Evolutionary conservation across 2,113 vertebrate species (phyloP), one percentile per base, ranked within the genome.

Genomic region (Pheucticus melanocephalus): DNA sequence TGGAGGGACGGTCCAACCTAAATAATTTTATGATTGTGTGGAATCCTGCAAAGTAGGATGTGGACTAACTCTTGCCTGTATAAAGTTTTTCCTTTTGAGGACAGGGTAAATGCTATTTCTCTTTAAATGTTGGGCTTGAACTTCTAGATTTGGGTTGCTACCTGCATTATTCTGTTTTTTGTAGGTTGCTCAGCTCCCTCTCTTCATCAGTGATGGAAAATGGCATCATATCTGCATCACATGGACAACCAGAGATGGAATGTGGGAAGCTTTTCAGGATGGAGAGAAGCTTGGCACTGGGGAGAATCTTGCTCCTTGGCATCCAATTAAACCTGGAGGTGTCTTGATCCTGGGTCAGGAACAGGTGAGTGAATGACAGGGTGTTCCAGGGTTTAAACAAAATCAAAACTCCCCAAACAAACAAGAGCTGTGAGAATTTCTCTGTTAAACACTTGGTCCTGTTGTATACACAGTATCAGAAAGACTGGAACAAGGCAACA

Each of bases 201-300:
- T 99, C 76, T 98, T 99, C 21, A 97, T 99, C 82, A 99, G 99
- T 33, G 99, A 99, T 8, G 99, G 99, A 15, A 99, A 99, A 90
- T 99, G 99, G 99, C 99, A 99, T 95, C 99, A 99, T 91, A 98
- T 99, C 94, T 99, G 99, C 53, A 97, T 99, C 97, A 99, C 99
- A 30, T 99, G 99, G 99, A 99, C 99, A 2, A 99, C 99, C 12
- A 98, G 99, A 90, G 99, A 99, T 10, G 99, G 99, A 65, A 98
- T 99, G 98, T 99, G 99, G 99, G 99, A 99, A 94, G 99, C 99
- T 31, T 99, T 99, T 97, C 99, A 99, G 97, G 99, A 99, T 25
- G 99, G 99, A 12, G 99, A 99, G 98, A 98, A 98, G 51, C 98
- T 99, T 10, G 99, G 99, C 94, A 99, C 98, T 0, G 99, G 99